Conservation (phyloP, 2,888 invertebrate species). For the Drosophila tripunctata region DNA sequence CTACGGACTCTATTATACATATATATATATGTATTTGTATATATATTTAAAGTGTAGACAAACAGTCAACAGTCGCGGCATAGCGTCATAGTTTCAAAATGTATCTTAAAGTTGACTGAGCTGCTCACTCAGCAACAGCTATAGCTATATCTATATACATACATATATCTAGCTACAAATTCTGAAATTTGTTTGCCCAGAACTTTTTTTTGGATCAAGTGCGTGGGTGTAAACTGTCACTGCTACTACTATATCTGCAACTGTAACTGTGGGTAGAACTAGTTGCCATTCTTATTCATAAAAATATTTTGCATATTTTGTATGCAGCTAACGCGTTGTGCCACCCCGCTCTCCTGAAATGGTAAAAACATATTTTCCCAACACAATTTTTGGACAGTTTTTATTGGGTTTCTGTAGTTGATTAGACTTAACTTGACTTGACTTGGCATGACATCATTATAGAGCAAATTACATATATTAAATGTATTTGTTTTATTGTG, state of each 20-base stretch:
- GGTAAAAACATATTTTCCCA: conserved; percentile 24
- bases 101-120: conserved; percentile 32
- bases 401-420: conserved; percentile 3
- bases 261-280: too few relatives aligned
- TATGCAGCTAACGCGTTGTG: conserved; percentile 9
- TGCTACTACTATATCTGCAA: too few relatives aligned
- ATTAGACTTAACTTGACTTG: not conserved
- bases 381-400: conserved; percentile 10
- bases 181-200: conserved; percentile 40
- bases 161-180: conserved; percentile 22
- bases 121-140: conserved; percentile 14
- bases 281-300: too few relatives aligned
- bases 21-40: conserved; percentile 19
- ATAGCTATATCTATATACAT: not conserved
- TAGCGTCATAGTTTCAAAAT: conserved; percentile 69
- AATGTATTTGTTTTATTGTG: too few relatives aligned
- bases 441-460: conserved; percentile 46
- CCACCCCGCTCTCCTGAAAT: not conserved
- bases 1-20: conserved; percentile 58
- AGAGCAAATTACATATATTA: not conserved
- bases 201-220: conserved; percentile 32
- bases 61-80: conserved; percentile 57
- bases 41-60: conserved; percentile 54
- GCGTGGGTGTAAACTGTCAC: conserved; percentile 32
- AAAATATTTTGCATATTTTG: not conserved